Evolutionary conservation across 2,888 invertebrate genomes (phyloP), one percentile per base, ranked within the genome.

Genomic region (Cryptocheilus praepositus): DNA sequence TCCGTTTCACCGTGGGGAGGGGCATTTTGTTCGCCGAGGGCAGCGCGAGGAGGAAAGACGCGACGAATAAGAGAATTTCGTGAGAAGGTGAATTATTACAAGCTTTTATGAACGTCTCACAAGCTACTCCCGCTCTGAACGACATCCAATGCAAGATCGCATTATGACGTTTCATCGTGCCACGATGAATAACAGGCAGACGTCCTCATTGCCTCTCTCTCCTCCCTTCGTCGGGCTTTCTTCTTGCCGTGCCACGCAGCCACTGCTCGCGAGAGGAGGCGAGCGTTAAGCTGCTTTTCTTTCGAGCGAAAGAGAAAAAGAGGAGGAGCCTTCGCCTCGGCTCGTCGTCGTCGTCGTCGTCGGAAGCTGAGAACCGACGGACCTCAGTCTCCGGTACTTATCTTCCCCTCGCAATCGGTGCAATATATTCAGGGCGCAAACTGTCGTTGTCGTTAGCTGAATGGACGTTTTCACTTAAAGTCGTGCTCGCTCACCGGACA

Each of bases 401-500:
- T 84, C 85, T 85, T 83, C 77, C 81, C 82, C 80, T 81, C 80
- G 80, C 79, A 86, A 85, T 86, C 84, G 83, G 75, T 73, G 81
- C 83, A 83, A 86, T 84, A 82, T 85, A 85, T 86, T 85, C 83
- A 82, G 81, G 78, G 85, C 82, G 85, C 82, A 82, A 85, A 83
- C 81, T 79, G 82, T 83, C 84, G 83, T 84, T 81, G 82, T 80
- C 79, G 77, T 74, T 71, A 58, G 72, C 73, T 83, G 83, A 86
- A 84, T 85, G 82, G 84, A 84, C 82, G 83, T 82, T 83, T 83
- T 82, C 81, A 80, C 81, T 83, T 83, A 81, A 83, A 85, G 83
- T 85, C 78, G 81, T 81, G 78, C 73, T 78, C 77, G 79, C 76
- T 64, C 67, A 63, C 70, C 61, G 85, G 83, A 87, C 86, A 86